Conservation (phyloP, 92 coral and sea anemone species). For the Palythoa heliodiscus region DNA sequence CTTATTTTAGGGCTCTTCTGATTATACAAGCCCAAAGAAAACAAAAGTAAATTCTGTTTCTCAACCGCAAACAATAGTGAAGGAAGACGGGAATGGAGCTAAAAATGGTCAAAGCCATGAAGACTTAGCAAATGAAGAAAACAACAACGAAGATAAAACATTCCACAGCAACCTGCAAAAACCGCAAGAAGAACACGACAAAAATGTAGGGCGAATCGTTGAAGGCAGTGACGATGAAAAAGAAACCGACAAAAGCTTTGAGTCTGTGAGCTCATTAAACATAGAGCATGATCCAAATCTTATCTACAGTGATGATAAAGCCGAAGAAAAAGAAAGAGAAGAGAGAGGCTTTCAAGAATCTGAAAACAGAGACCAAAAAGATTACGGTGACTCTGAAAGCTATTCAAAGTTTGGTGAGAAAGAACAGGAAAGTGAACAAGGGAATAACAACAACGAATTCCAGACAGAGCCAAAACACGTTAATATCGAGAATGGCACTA, state of each 20-base stretch:
- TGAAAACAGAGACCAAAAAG: background rate
- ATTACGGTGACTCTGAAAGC: background rate
- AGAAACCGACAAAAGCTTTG: background rate
- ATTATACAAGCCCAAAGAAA: slow-evolving; percentile 14
- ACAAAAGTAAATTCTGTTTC: background rate
- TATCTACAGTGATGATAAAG: background rate
- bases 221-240: background rate
- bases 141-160: slow-evolving; percentile 1
- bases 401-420: background rate
- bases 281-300: background rate
- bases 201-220: background rate
- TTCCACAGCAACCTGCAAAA: background rate
- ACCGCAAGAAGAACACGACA: background rate
- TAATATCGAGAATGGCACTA: background rate
- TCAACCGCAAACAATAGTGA: background rate
- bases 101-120: background rate
- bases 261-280: background rate
- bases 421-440: background rate
- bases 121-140: background rate
- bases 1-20: slow-evolving; percentile 17
- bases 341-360: background rate
- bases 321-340: background rate
- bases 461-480: background rate
- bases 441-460: background rate
- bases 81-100: background rate